These are phyloP conservation scores for Eupsittula cactorum DNA, from an alignment of 2,113 vertebrate genomes.

Conservation along the genomic window DNA sequence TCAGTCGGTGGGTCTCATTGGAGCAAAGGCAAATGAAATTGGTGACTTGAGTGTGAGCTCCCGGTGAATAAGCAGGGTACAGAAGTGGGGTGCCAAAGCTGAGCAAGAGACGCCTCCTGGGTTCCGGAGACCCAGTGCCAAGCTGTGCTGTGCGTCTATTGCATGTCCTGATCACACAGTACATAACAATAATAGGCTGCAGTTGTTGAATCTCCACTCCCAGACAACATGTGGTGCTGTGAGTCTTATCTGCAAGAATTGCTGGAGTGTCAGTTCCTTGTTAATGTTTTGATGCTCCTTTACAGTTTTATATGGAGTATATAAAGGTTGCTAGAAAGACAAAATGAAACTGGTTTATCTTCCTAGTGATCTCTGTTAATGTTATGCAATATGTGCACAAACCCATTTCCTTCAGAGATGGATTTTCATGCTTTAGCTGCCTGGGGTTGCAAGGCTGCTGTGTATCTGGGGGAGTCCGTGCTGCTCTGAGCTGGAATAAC, in stretches of 20 bases:
- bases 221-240: constrained; percentile 20
- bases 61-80: background rate
- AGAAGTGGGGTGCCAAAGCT: background rate
- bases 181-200: constrained; percentile 56
- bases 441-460: background rate
- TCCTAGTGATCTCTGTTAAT: background rate
- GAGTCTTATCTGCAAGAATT: background rate
- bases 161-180: constrained; percentile 1
- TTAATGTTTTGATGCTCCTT: background rate
- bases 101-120: background rate
- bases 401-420: background rate
- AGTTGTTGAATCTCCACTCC: constrained; percentile 15
- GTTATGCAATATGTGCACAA: background rate
- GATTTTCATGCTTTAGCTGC: background rate
- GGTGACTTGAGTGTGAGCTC: background rate
- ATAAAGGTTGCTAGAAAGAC: background rate
- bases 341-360: constrained; percentile 1
- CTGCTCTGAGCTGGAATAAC: background rate
- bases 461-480: background rate
- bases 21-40: background rate
- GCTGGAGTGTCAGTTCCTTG: background rate
- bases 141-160: background rate
- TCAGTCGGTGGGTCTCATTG: background rate
- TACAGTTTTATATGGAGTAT: background rate
- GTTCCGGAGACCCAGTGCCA: background rate